A percentile compares a stretch with the other conserved stretches of the same genome.
Evolutionary conservation across 1,140 invertebrate genomes (phyloP).

Genomic region (Leptinotarsa defecta): DNA sequence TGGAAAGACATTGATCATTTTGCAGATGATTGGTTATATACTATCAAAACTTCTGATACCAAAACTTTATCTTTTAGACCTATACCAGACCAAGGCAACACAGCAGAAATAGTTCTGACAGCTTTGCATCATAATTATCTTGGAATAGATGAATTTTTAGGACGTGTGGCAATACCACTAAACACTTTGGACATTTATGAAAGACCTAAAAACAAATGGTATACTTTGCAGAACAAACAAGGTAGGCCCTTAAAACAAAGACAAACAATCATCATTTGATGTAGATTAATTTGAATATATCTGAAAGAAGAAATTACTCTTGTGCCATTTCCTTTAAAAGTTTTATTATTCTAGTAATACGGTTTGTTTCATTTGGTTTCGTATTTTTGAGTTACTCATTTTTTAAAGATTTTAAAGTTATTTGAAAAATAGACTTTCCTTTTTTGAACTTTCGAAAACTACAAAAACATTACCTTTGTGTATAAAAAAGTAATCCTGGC

Average conservation of each 20-base stretch:
- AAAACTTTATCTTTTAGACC: conserved; percentile 57
- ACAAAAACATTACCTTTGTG: not conserved
- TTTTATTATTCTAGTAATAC: no score
- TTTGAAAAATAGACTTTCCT: no score
- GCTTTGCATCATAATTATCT: conserved; percentile 87
- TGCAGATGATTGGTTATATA: no score
- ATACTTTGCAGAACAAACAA: conserved; percentile 63
- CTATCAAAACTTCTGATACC: not conserved
- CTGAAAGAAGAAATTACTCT: no score
- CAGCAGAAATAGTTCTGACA: conserved; percentile 81
- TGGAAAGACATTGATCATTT: no score
- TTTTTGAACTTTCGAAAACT: not conserved
- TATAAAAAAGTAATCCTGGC: no score
- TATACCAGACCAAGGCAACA: conserved; percentile 87
- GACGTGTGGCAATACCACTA: conserved; percentile 79
- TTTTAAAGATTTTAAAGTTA: no score
- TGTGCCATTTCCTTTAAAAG: no score
- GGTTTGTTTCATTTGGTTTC: no score
- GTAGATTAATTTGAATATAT: no score
- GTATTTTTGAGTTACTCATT: no score
- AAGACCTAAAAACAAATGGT: conserved; percentile 82
- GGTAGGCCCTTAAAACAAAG: conserved; percentile 44
- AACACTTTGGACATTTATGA: conserved; percentile 89
- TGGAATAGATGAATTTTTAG: conserved; percentile 92
- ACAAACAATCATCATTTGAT: no score